Conservation (phyloP, 2,888 invertebrate species). For the Eupithecia centaureata region DNA sequence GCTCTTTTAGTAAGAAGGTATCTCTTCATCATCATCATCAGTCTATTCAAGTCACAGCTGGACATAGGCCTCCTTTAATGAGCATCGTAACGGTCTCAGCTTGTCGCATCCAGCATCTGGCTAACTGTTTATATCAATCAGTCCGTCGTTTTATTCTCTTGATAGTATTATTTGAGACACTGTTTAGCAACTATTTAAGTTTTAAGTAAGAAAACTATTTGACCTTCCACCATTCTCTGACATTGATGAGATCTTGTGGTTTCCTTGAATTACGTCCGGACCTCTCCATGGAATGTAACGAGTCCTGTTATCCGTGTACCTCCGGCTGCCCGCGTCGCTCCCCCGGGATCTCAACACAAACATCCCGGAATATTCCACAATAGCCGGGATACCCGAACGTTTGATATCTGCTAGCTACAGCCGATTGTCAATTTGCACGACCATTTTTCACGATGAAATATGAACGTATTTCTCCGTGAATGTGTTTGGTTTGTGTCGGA, state of each 20-base stretch:
- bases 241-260: background rate
- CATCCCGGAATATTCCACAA: slow-evolving; percentile 21
- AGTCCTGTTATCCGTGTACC: slow-evolving; percentile 10
- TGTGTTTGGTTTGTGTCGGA: slow-evolving; percentile 3
- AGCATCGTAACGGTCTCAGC: background rate
- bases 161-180: background rate
- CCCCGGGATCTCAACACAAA: slow-evolving; percentile 24
- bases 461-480: slow-evolving; percentile 6
- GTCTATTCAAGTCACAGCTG: background rate
- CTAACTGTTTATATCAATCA: too few relatives aligned
- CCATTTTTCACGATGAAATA: slow-evolving; percentile 25
- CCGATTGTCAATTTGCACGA: slow-evolving; percentile 28
- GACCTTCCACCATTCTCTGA: background rate
- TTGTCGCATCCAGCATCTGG: background rate
- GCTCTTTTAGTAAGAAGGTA: too few relatives aligned
- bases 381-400: slow-evolving; percentile 7
- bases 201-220: background rate
- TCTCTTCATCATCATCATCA: background rate
- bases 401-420: slow-evolving; percentile 26
- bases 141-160: background rate
- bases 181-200: background rate
- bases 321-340: slow-evolving; percentile 11
- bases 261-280: background rate
- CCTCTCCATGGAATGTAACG: slow-evolving; percentile 5
- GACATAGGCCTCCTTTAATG: background rate